Percentiles rank a stretch among this genome's conserved stretches.
Evolutionary conservation across 1,140 invertebrate species (phyloP).

Genomic region (Drosophila triauraria): DNA sequence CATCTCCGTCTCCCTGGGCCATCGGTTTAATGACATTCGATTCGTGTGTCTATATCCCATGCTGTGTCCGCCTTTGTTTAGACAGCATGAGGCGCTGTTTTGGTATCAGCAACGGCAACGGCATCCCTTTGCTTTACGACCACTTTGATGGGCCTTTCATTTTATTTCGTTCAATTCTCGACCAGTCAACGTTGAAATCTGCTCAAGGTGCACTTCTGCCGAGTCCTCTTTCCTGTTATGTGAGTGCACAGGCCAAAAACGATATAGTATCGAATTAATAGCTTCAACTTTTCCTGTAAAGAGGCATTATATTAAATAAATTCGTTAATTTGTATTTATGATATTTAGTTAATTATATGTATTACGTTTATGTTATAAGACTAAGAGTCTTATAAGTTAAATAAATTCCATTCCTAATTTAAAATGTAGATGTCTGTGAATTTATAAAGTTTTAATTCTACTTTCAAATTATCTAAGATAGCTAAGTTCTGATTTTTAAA

Average conservation of each 20-base stretch:
- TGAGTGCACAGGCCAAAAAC: constrained; percentile 5
- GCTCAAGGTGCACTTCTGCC: constrained; percentile 36
- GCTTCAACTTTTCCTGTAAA: neutral
- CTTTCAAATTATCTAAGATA: too few species aligned
- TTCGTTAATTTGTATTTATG: too few species aligned
- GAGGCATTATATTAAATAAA: neutral
- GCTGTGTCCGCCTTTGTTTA: constrained; percentile 57
- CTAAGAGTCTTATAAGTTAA: too few species aligned
- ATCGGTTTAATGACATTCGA: constrained; percentile 80
- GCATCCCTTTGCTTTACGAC: constrained; percentile 38
- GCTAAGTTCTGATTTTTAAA: too few species aligned
- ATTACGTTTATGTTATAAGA: neutral
- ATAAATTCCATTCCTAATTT: too few species aligned
- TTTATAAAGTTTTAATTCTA: too few species aligned
- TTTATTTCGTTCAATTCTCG: constrained; percentile 46
- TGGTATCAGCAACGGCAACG: constrained; percentile 5
- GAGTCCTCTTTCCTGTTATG: neutral
- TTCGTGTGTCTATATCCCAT: constrained; percentile 63
- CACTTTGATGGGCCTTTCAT: constrained; percentile 49
- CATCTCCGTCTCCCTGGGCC: constrained; percentile 8
- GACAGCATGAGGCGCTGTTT: constrained; percentile 44
- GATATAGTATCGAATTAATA: neutral
- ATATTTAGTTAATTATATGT: neutral
- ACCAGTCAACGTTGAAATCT: constrained; percentile 64
- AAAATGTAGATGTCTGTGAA: too few species aligned